Percentiles rank a stretch among this genome's conserved stretches.
These are phyloP conservation scores for Syngnathus floridae DNA, from an alignment of 2,113 vertebrate genomes.

Conservation along the genomic window DNA sequence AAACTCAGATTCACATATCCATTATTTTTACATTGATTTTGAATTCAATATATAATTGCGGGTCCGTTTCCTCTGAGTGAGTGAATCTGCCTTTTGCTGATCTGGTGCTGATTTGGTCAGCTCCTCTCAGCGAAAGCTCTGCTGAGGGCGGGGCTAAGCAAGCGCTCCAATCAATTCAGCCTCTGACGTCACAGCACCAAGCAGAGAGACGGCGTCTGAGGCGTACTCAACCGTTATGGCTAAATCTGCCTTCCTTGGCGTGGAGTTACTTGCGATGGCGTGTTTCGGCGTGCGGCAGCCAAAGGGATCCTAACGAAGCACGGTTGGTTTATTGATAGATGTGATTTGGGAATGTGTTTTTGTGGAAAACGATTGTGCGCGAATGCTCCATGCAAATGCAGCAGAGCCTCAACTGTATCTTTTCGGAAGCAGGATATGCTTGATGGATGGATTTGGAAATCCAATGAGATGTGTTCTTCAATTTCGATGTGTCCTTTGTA, in stretches of 20 bases:
- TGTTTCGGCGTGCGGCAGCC: constrained; percentile 5
- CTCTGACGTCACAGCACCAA: constrained; percentile 35
- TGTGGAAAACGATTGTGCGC: constrained; percentile 19
- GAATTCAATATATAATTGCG: background rate
- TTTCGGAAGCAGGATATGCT: background rate
- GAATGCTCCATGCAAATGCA: constrained; percentile 42
- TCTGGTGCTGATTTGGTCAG: constrained; percentile 49
- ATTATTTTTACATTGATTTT: background rate
- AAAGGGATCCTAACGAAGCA: constrained; percentile 35
- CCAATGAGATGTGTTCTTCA: background rate
- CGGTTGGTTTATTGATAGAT: constrained; percentile 41
- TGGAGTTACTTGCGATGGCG: constrained; percentile 4
- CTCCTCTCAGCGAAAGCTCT: constrained; percentile 48
- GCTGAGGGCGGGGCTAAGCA: constrained; percentile 61
- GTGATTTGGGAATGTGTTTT: constrained; percentile 8
- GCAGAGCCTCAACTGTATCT: constrained; percentile 5
- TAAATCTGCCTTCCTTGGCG: constrained; percentile 5
- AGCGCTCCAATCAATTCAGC: constrained; percentile 37
- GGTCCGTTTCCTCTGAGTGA: background rate
- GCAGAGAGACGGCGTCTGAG: constrained; percentile 14
- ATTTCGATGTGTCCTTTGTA: background rate
- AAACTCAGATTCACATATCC: background rate
- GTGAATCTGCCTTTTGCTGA: constrained; percentile 26
- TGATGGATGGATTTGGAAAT: background rate
- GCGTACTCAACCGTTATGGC: constrained; percentile 18